A percentile compares a stretch with the other conserved stretches of the same genome.
Conservation (phyloP, 2,888 invertebrate genomes). For the Yponomeuta sedellus region DNA sequence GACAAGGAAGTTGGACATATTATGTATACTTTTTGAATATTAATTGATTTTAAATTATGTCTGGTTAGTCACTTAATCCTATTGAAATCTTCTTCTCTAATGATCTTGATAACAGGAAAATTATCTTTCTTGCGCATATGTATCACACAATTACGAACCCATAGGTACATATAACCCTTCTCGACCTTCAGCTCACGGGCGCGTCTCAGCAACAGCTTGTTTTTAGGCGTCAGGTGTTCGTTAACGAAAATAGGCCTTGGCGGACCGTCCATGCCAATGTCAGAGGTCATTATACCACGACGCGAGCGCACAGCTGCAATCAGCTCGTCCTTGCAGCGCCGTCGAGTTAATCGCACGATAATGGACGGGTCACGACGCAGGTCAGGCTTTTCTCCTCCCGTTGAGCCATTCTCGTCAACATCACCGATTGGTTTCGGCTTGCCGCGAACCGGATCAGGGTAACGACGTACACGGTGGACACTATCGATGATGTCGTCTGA, state of each 20-base stretch:
- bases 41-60: no score
- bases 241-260: not conserved
- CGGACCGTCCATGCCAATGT: not conserved
- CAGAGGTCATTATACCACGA: not conserved
- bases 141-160: slow-evolving; percentile 20
- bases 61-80: slow-evolving; percentile 16
- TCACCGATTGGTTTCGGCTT: no score
- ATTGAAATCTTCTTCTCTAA: not conserved
- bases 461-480: slow-evolving; percentile 19
- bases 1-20: no score
- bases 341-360: slow-evolving; percentile 2
- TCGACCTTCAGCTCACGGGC: not conserved
- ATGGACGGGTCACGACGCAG: not conserved
- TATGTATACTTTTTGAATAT: no score
- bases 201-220: not conserved
- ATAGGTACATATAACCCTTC: not conserved
- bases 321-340: slow-evolving; percentile 4
- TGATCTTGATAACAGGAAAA: slow-evolving; percentile 6
- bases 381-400: no score
- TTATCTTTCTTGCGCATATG: slow-evolving; percentile 19
- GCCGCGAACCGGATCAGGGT: no score
- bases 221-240: not conserved
- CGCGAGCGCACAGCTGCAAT: not conserved
- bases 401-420: no score
- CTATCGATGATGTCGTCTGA: slow-evolving; percentile 13